These are phyloP conservation scores for Ectropis grisescens DNA, from an alignment of 1,140 invertebrate species.

Conservation along the genomic window DNA sequence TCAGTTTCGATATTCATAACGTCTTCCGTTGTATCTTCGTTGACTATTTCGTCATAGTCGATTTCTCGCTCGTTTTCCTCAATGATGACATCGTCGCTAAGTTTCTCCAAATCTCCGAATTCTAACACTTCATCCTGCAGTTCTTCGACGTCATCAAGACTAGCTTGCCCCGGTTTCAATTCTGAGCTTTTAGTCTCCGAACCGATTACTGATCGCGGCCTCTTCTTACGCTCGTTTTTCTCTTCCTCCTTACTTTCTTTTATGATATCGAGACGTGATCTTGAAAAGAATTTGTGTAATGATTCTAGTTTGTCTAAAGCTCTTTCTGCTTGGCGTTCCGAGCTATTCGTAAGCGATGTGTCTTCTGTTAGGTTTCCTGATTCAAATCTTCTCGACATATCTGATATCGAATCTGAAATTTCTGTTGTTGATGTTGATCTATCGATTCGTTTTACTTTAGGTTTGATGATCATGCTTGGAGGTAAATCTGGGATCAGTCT, in stretches of 20 bases:
- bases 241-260: conserved; percentile 52
- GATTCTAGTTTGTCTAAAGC: conserved; percentile 55
- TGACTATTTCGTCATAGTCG: no score
- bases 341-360: conserved; percentile 26
- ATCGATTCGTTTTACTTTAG: conserved; percentile 41
- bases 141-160: conserved; percentile 57
- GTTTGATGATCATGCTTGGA: conserved; percentile 50
- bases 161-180: conserved; percentile 38
- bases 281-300: conserved; percentile 50
- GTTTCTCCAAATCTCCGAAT: no score
- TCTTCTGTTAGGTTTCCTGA: conserved; percentile 53
- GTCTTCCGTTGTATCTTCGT: no score
- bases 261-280: conserved; percentile 53
- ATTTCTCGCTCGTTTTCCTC: no score
- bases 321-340: conserved; percentile 35
- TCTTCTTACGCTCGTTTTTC: conserved; percentile 27
- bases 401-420: conserved; percentile 43
- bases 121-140: conserved; percentile 52
- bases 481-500: conserved; percentile 57
- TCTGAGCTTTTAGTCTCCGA: conserved; percentile 16
- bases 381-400: conserved; percentile 39
- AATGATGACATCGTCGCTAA: no score
- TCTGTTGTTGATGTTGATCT: conserved; percentile 56
- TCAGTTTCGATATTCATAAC: no score
- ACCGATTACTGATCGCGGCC: conserved; percentile 17